These are phyloP conservation scores for Apostichopus japonicus DNA, from an alignment of 35 echinoderm and acorn worm species.

Conservation along the genomic window DNA sequence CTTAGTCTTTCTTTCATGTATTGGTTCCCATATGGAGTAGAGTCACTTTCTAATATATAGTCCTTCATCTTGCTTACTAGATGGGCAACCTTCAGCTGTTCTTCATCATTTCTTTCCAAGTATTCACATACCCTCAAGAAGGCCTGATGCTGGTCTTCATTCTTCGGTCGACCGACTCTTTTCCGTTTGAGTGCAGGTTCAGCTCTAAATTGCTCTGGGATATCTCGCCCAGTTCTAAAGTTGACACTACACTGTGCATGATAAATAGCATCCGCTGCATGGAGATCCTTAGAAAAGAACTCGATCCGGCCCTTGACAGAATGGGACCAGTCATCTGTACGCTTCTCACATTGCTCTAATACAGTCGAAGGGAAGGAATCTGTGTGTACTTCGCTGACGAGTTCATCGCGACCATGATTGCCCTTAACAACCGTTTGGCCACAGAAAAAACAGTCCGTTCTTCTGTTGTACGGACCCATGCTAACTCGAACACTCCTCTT, in stretches of 20 bases:
- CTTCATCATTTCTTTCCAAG: slow-evolving; percentile 75
- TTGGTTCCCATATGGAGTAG: slow-evolving; percentile 59
- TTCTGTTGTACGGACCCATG: slow-evolving; percentile 59
- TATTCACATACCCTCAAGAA: slow-evolving; percentile 59
- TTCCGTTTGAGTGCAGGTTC: slow-evolving; percentile 46
- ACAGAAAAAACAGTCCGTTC: slow-evolving; percentile 73
- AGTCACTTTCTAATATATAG: slow-evolving; percentile 49
- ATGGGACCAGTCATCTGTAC: slow-evolving; percentile 59
- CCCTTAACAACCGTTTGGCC: slow-evolving; percentile 31
- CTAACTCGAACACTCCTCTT: slow-evolving; percentile 37
- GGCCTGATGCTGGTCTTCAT: slow-evolving; percentile 71
- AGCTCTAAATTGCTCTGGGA: slow-evolving; percentile 27
- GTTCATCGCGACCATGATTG: neutral
- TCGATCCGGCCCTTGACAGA: slow-evolving; percentile 65
- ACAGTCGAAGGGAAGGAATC: slow-evolving; percentile 46
- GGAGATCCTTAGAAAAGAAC: slow-evolving; percentile 52
- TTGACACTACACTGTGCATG: slow-evolving; percentile 44
- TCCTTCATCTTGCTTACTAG: slow-evolving; percentile 67
- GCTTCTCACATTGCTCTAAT: slow-evolving; percentile 31
- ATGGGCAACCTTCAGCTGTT: slow-evolving; percentile 65
- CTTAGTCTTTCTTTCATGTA: slow-evolving; percentile 62
- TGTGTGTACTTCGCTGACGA: slow-evolving; percentile 47
- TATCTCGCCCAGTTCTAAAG: slow-evolving; percentile 35
- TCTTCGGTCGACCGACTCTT: slow-evolving; percentile 60
- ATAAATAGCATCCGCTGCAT: slow-evolving; percentile 65